Evolutionary conservation across 1,140 invertebrate genomes (phyloP).

Genomic region (Bacillus rossius): DNA sequence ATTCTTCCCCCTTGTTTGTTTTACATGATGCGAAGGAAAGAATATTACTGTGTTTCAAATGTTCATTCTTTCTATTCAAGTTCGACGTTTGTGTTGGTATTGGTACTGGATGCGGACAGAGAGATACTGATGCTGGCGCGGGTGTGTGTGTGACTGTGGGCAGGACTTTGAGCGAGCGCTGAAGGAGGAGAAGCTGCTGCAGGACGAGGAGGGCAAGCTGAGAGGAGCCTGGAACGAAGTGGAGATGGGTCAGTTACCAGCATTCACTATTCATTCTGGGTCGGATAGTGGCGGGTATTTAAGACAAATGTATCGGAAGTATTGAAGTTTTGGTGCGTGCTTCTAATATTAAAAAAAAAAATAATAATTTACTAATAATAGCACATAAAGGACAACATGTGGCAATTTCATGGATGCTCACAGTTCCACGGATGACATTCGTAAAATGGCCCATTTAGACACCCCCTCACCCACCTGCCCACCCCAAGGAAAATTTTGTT

Average conservation of each 20-base stretch:
- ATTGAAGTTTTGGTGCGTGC: conserved; percentile 20
- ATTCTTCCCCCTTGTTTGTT: too few relatives aligned
- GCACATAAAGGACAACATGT: background rate
- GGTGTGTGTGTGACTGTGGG: conserved; percentile 70
- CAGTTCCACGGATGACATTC: too few relatives aligned
- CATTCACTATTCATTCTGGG: background rate
- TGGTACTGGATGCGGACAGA: too few relatives aligned
- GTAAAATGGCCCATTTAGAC: too few relatives aligned
- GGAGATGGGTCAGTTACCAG: conserved; percentile 46
- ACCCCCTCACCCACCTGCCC: too few relatives aligned
- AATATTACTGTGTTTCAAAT: too few relatives aligned
- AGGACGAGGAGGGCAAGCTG: conserved; percentile 42
- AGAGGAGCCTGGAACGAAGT: conserved; percentile 68
- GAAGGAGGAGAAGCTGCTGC: conserved; percentile 43
- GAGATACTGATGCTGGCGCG: conserved; percentile 71
- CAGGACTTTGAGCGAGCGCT: conserved; percentile 59
- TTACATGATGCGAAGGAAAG: too few relatives aligned
- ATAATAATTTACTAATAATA: too few relatives aligned
- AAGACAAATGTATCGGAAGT: background rate
- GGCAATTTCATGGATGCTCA: too few relatives aligned
- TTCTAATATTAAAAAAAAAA: conserved; percentile 1
- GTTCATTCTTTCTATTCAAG: too few relatives aligned
- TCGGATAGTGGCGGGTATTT: background rate
- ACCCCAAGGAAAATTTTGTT: too few relatives aligned
- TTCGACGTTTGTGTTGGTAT: too few relatives aligned